These are phyloP conservation scores for Pelecanoides urinatrix DNA, from an alignment of 2,113 vertebrate genomes.

Conservation along the genomic window DNA sequence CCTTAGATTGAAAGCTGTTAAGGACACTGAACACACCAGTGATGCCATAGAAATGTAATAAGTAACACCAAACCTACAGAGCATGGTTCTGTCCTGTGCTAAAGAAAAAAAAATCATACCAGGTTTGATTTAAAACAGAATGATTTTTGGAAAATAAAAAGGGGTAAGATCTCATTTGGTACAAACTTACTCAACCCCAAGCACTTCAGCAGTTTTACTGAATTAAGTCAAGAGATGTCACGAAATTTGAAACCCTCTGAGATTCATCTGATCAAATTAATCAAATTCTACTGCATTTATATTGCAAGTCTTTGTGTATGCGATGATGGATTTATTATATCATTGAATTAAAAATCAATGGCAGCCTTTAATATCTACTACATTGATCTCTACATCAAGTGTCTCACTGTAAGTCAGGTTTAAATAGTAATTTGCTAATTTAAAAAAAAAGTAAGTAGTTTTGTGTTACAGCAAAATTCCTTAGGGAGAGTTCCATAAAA, in stretches of 20 bases:
- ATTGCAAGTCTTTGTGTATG: background rate
- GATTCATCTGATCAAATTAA: background rate
- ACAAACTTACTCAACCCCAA: background rate
- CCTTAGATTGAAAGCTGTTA: background rate
- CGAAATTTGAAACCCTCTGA: background rate
- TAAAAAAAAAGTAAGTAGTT: background rate
- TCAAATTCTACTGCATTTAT: background rate
- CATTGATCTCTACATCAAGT: background rate
- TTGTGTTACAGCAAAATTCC: background rate
- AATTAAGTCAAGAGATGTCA: background rate
- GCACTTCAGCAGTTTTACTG: background rate
- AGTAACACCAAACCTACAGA: background rate
- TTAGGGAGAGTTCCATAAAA: background rate
- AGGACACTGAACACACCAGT: background rate
- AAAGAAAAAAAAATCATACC: background rate
- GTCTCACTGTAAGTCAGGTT: background rate
- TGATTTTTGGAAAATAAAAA: background rate
- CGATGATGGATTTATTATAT: background rate
- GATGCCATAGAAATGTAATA: background rate
- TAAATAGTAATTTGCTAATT: background rate
- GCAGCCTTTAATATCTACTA: background rate
- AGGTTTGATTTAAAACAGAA: background rate
- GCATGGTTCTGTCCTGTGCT: background rate
- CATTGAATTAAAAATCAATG: background rate
- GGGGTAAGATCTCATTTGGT: background rate